Conservation (phyloP, 2,113 vertebrate species). For the Percopsis transmontana region DNA sequence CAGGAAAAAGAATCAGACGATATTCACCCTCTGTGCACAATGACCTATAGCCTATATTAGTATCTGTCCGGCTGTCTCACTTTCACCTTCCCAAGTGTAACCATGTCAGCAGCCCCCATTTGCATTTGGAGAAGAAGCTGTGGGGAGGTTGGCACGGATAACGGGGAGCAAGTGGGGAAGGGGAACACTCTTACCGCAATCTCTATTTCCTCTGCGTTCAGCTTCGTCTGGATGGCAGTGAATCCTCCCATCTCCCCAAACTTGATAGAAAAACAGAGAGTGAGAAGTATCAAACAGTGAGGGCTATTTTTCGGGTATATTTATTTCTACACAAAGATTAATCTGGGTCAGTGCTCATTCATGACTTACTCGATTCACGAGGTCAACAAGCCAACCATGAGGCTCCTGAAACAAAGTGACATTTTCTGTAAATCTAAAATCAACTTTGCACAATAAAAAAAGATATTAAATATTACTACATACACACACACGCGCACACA, state of each 20-base stretch:
- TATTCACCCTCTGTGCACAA: slow-evolving; percentile 41
- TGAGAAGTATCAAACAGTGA: background rate
- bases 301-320: background rate
- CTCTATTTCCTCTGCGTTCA: slow-evolving; percentile 93
- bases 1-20: slow-evolving; percentile 31
- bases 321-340: background rate
- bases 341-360: background rate
- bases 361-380: slow-evolving; percentile 92
- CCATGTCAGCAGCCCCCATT: slow-evolving; percentile 8
- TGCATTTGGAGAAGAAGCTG: background rate
- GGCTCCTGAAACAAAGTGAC: slow-evolving; percentile 84
- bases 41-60: slow-evolving; percentile 49
- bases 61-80: slow-evolving; percentile 6
- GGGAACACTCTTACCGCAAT: slow-evolving; percentile 85
- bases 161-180: background rate
- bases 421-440: slow-evolving; percentile 24
- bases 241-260: slow-evolving; percentile 98
- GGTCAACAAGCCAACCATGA: slow-evolving; percentile 98
- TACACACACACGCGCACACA: slow-evolving; percentile 1
- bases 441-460: background rate
- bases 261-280: slow-evolving; percentile 64
- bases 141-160: background rate
- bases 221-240: slow-evolving; percentile 93
- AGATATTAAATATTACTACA: background rate
- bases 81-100: background rate